Evolutionary conservation across 2,888 invertebrate species (phyloP).

Genomic region (Argyresthia goedartella): DNA sequence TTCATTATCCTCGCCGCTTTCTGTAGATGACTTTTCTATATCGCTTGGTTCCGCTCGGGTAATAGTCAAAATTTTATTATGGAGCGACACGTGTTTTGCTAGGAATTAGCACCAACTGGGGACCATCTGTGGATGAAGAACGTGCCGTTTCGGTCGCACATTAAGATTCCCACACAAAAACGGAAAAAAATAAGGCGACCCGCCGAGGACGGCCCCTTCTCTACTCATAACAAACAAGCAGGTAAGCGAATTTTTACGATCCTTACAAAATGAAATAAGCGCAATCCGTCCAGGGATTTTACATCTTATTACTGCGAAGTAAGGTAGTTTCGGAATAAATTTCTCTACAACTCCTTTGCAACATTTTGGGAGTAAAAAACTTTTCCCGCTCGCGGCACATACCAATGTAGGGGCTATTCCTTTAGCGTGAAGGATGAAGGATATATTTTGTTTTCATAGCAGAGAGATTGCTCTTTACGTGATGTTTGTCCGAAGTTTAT

Average conservation of each 20-base stretch:
- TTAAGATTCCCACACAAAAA: constrained; percentile 69
- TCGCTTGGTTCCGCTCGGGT: not conserved
- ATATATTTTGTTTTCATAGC: constrained; percentile 19
- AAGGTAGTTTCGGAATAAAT: constrained; percentile 35
- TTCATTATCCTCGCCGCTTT: not conserved
- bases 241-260: constrained; percentile 66
- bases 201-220: constrained; percentile 36
- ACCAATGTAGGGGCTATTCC: constrained; percentile 28
- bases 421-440: constrained; percentile 21
- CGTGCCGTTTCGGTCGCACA: constrained; percentile 60
- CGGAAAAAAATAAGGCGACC: constrained; percentile 56
- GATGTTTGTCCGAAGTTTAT: constrained; percentile 18
- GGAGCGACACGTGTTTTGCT: constrained; percentile 51
- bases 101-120: constrained; percentile 49
- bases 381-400: constrained; percentile 32
- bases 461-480: constrained; percentile 1
- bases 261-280: constrained; percentile 54
- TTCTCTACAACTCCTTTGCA: constrained; percentile 27
- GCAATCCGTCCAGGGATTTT: constrained; percentile 44
- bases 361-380: constrained; percentile 35
- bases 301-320: constrained; percentile 44
- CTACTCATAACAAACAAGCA: constrained; percentile 65
- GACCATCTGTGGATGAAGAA: constrained; percentile 59
- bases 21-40: not conserved
- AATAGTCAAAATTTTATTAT: constrained; percentile 33